phyloP scores from a whole-genome alignment of 2,797 vertebrate genomes.

The Mycteria americana region DNA sequence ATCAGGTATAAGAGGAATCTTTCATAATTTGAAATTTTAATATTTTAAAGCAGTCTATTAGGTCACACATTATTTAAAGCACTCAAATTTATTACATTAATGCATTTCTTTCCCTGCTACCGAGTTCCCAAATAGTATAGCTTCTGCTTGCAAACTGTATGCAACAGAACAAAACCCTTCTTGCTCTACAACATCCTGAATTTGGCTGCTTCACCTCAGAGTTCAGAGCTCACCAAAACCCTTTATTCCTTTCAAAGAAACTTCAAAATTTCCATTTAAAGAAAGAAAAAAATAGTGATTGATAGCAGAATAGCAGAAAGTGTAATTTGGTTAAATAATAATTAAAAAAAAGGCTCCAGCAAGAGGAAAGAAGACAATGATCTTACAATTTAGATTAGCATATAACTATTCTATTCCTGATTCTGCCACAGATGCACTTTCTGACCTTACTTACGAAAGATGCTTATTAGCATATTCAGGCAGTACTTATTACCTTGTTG shows the following conservation, averaged over 20 bases:
- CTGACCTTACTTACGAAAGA: neutral
- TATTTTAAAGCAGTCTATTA: slow-evolving; percentile 28
- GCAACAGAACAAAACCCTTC: neutral
- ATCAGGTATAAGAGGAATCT: neutral
- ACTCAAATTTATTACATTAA: neutral
- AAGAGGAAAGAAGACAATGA: neutral
- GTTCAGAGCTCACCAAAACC: neutral
- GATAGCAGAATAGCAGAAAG: neutral
- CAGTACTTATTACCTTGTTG: neutral
- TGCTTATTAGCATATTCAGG: neutral
- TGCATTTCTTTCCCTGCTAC: neutral
- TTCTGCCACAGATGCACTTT: neutral
- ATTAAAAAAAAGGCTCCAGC: neutral
- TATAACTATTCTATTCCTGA: neutral
- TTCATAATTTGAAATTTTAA: slow-evolving; percentile 16
- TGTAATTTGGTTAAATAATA: neutral
- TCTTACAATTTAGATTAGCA: neutral
- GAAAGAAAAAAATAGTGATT: neutral
- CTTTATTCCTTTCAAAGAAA: neutral
- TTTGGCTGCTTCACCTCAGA: neutral
- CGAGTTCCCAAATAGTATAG: neutral
- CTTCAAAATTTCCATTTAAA: neutral
- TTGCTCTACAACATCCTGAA: neutral
- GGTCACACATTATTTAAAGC: slow-evolving; percentile 22
- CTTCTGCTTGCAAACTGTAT: neutral